Conservation (phyloP, 2,113 vertebrate species). For the Catharus minimus region DNA sequence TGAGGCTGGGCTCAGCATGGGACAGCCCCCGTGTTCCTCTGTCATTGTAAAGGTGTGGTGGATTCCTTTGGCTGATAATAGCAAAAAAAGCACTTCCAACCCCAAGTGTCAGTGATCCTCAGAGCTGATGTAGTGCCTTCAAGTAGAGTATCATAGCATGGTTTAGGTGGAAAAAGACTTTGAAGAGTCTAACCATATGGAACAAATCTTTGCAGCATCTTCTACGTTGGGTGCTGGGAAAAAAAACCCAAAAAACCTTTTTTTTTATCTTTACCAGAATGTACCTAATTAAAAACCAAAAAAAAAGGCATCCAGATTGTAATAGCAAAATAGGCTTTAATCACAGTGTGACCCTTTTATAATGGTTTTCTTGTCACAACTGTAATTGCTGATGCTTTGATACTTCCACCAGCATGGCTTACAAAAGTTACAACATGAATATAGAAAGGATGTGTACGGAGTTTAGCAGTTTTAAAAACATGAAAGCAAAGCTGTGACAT, state of each 20-base stretch:
- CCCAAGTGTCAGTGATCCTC: background rate
- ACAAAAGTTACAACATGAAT: background rate
- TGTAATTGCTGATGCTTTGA: constrained; percentile 38
- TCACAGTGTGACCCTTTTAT: constrained; percentile 1
- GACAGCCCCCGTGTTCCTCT: background rate
- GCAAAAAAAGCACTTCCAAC: background rate
- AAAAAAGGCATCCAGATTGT: background rate
- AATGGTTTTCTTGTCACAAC: background rate
- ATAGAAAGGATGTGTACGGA: background rate
- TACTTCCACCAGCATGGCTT: background rate
- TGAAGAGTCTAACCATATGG: background rate
- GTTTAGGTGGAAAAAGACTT: background rate
- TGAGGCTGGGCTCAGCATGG: accelerated
- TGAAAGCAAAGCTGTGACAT: constrained; percentile 1
- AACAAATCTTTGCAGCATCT: background rate
- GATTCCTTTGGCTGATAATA: background rate
- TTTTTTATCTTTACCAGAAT: background rate
- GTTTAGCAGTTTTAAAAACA: background rate
- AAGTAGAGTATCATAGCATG: background rate
- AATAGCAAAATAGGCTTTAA: constrained; percentile 13
- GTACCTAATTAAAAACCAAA: constrained; percentile 10
- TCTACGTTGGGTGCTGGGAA: background rate
- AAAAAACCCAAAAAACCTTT: background rate
- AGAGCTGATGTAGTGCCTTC: background rate
- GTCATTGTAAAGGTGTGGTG: background rate